Conservation (phyloP, 2,797 vertebrate genomes). For the Lacerta agilis region DNA sequence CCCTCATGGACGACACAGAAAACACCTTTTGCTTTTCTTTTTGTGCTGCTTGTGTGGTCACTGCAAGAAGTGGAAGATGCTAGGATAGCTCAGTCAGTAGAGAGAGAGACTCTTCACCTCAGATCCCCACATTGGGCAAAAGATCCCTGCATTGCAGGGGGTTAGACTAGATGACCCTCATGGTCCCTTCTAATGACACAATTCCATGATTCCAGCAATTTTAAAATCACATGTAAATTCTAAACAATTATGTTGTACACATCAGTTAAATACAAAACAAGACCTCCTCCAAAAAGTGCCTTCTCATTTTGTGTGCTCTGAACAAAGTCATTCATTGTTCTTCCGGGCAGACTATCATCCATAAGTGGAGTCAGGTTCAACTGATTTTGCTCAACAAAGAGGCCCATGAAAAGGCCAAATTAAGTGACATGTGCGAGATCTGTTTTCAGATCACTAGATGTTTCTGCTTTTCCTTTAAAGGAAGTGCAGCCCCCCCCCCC, state of each 20-base stretch:
- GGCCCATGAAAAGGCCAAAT: background rate
- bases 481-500: background rate
- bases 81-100: background rate
- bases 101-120: too few species aligned
- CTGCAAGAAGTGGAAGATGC: background rate
- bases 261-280: background rate
- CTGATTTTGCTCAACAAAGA: constrained; percentile 13
- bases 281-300: background rate
- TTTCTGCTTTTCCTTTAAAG: background rate
- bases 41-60: background rate
- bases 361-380: background rate
- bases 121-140: too few species aligned
- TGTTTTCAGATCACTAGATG: background rate
- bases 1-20: background rate
- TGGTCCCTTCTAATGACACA: too few species aligned
- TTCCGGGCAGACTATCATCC: background rate
- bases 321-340: constrained; percentile 22
- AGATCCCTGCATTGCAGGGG: too few species aligned
- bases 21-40: background rate
- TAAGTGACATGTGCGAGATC: background rate
- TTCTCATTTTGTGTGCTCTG: background rate
- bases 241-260: background rate
- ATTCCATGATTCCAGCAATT: background rate
- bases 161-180: too few species aligned
- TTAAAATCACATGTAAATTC: background rate